phyloP scores from a whole-genome alignment of 2,888 invertebrate species.

The Congeria kusceri region DNA sequence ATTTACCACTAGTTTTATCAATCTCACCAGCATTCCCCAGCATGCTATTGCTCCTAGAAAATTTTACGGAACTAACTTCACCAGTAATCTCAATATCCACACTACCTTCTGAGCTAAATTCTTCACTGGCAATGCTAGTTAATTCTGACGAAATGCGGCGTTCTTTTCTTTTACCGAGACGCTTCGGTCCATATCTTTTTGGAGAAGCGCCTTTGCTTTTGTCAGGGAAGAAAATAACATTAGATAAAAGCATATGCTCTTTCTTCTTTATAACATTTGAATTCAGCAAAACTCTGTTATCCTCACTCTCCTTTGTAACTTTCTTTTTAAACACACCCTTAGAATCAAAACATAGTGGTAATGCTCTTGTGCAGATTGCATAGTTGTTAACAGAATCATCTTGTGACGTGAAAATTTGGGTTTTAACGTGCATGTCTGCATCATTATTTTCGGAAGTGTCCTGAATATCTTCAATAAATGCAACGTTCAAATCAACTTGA shows the following conservation, averaged over 20 bases:
- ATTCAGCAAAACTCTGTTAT: constrained; percentile 22
- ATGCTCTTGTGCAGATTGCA: constrained; percentile 19
- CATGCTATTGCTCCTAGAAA: not conserved
- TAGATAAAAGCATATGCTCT: constrained; percentile 25
- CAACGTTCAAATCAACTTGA: no score
- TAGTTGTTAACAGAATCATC: not conserved
- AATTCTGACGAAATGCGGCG: no score
- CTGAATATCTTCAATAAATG: no score
- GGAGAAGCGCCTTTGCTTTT: constrained; percentile 57
- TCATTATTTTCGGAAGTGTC: no score
- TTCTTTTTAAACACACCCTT: constrained; percentile 14
- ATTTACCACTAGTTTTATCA: not conserved
- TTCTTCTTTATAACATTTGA: no score
- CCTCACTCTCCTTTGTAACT: constrained; percentile 20
- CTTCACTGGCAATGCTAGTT: not conserved
- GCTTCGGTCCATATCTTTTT: constrained; percentile 51
- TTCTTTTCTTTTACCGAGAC: constrained; percentile 19
- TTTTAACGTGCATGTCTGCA: no score
- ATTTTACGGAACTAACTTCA: not conserved
- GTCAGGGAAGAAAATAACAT: constrained; percentile 54
- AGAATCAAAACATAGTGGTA: constrained; percentile 6
- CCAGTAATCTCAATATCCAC: not conserved
- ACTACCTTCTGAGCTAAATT: not conserved
- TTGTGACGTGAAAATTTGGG: no score
- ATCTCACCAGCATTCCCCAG: not conserved